Percentiles rank a stretch among this genome's conserved stretches.
Conservation (phyloP, 2,797 vertebrate genomes). For the Centroberyx gerrardi region DNA sequence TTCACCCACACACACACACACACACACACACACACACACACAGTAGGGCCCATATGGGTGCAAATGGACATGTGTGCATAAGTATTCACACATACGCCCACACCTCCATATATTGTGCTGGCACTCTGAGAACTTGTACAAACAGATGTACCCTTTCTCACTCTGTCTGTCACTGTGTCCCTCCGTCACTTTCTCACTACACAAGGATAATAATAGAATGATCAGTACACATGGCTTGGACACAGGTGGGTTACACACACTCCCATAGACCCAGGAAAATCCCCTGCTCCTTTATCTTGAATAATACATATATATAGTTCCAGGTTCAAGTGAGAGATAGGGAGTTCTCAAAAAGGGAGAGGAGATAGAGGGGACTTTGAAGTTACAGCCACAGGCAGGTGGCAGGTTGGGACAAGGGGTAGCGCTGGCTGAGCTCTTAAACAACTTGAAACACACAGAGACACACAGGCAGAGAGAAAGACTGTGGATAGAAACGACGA, state of each 20-base stretch:
- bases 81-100: constrained; percentile 36
- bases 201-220: constrained; percentile 7
- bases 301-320: constrained; percentile 12
- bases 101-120: constrained; percentile 41
- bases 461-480: background rate
- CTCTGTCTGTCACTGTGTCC: constrained; percentile 10
- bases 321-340: constrained; percentile 13
- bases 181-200: background rate
- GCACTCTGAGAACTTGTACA: constrained; percentile 37
- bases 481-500: constrained; percentile 44
- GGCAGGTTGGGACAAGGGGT: constrained; percentile 37
- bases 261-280: background rate
- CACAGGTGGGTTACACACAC: background rate
- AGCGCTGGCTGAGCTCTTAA: constrained; percentile 49
- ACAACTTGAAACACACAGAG: constrained; percentile 31
- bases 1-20: constrained; percentile 38
- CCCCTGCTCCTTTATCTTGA: background rate
- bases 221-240: background rate
- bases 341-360: constrained; percentile 19
- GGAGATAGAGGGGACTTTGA: constrained; percentile 45
- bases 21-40: constrained; percentile 8
- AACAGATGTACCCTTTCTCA: constrained; percentile 46
- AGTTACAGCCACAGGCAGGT: constrained; percentile 52
- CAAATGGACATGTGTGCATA: constrained; percentile 35
- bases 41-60: constrained; percentile 40